A percentile compares a stretch with the other conserved stretches of the same genome.
phyloP scores from a whole-genome alignment of 1,140 invertebrate genomes.

The Rhyacophila brunnea region DNA sequence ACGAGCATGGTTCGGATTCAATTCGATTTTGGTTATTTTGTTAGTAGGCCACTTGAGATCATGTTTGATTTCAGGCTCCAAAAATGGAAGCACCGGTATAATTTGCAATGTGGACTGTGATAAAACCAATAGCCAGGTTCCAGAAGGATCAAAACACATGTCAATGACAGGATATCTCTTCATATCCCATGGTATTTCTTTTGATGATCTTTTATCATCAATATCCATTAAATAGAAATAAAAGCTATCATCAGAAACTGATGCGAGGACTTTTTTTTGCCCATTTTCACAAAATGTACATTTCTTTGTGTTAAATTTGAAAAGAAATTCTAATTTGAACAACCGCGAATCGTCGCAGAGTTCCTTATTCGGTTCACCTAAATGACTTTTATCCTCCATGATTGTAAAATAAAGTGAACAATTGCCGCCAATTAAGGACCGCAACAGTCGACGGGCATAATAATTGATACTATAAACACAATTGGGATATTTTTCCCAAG shows the following conservation, averaged over 20 bases:
- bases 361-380: too few relatives aligned
- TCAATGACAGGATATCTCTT: constrained; percentile 55
- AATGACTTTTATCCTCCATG: not conserved
- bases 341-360: constrained; percentile 10
- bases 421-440: too few relatives aligned
- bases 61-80: constrained; percentile 13
- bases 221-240: constrained; percentile 12
- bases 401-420: not conserved
- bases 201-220: constrained; percentile 47
- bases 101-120: constrained; percentile 14
- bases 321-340: constrained; percentile 19
- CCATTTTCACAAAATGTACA: constrained; percentile 26
- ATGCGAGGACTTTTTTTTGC: constrained; percentile 16
- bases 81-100: constrained; percentile 15
- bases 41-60: constrained; percentile 16
- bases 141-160: constrained; percentile 64
- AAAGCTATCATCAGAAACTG: constrained; percentile 14
- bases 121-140: constrained; percentile 60
- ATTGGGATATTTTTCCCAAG: too few relatives aligned
- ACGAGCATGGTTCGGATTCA: constrained; percentile 11
- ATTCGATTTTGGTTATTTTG: constrained; percentile 11
- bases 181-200: constrained; percentile 57
- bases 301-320: constrained; percentile 20
- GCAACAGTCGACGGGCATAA: too few relatives aligned
- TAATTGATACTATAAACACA: too few relatives aligned